Conservation (phyloP, 1,140 invertebrate species). For the Andrena cerasifolii region DNA sequence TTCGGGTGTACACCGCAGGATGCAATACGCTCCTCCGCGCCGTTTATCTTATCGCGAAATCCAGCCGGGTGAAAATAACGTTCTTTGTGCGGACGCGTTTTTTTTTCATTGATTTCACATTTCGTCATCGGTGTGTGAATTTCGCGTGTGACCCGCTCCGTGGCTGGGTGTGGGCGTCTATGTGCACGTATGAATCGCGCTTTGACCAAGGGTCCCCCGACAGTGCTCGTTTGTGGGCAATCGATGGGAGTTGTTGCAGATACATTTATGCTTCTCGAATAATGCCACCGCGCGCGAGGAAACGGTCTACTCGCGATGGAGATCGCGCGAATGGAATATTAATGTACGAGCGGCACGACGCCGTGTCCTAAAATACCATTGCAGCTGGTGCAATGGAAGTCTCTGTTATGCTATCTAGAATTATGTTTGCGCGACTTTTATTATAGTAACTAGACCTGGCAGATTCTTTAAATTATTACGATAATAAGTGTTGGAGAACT, state of each 20-base stretch:
- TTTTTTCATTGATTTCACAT: conserved; percentile 16
- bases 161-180: neutral
- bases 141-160: neutral
- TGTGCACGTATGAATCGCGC: neutral
- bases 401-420: no score
- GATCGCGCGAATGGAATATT: no score
- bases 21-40: conserved; percentile 20
- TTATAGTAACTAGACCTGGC: no score
- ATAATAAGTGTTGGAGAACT: no score
- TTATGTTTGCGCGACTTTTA: no score
- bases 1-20: conserved; percentile 7
- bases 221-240: neutral
- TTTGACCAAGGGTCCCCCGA: neutral
- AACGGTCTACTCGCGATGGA: no score
- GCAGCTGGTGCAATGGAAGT: no score
- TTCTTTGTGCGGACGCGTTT: conserved; percentile 15
- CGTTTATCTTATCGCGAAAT: conserved; percentile 55
- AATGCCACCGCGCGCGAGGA: no score
- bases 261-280: no score
- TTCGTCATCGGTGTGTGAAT: conserved; percentile 39
- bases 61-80: conserved; percentile 38
- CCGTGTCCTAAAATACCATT: no score
- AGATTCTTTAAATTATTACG: no score
- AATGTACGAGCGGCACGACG: no score
- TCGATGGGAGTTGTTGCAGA: neutral